These are phyloP conservation scores for Stichodactyla mertensii DNA, from an alignment of 64 coral and sea anemone genomes.

Conservation along the genomic window DNA sequence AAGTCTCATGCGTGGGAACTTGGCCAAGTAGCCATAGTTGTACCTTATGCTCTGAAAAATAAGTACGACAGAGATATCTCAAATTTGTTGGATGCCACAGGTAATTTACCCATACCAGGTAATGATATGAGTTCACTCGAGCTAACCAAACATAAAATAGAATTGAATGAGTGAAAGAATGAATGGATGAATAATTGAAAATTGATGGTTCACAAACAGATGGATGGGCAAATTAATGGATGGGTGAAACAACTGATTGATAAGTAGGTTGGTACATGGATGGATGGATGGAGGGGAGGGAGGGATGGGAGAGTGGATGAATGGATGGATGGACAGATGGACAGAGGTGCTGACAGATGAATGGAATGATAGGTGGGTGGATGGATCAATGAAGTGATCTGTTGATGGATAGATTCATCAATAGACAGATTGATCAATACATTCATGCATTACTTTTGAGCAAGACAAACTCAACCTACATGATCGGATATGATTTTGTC, in stretches of 20 bases:
- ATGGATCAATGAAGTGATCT: neutral
- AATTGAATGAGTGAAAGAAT: neutral
- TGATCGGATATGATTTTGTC: neutral
- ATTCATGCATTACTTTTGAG: too few species aligned
- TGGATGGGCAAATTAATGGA: neutral
- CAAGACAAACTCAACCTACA: neutral
- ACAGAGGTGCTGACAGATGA: too few species aligned
- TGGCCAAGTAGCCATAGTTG: constrained; percentile 15
- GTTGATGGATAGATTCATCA: neutral
- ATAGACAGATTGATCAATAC: neutral
- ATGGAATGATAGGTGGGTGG: neutral
- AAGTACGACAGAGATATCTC: neutral
- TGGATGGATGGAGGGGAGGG: too few species aligned
- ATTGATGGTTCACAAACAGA: neutral
- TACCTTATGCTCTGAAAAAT: neutral
- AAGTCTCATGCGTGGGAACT: constrained; percentile 22
- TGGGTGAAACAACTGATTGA: neutral
- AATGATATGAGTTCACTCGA: too few species aligned
- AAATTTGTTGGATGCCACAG: neutral
- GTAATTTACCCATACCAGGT: too few species aligned
- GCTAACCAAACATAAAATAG: neutral
- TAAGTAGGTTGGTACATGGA: too few species aligned
- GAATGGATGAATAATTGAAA: neutral
- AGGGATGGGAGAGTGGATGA: too few species aligned
- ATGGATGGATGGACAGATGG: too few species aligned